Evolutionary conservation across 2,113 vertebrate species (phyloP).

Genomic region (Cettia cetti): DNA sequence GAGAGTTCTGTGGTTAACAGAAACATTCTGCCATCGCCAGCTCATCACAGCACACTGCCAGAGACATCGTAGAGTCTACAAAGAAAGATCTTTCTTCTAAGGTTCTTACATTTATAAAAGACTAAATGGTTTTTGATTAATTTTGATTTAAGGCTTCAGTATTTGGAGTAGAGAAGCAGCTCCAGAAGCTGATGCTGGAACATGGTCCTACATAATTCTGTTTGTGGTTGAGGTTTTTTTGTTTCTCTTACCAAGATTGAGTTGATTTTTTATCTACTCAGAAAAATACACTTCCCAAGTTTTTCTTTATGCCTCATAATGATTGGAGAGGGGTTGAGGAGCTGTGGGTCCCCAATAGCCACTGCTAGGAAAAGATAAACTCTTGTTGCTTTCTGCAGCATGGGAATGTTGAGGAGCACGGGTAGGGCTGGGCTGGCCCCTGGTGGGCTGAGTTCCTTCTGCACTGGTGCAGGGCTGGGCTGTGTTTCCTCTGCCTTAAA

Average conservation of each 20-base stretch:
- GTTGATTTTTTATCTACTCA: neutral
- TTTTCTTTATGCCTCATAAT: neutral
- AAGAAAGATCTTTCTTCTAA: neutral
- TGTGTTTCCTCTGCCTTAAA: neutral
- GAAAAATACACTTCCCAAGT: neutral
- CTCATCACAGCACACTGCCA: neutral
- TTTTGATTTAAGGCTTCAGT: neutral
- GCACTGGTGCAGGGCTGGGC: rapidly evolving
- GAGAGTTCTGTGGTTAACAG: neutral
- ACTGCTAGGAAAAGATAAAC: rapidly evolving
- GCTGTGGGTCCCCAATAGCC: neutral
- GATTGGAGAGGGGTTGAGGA: neutral
- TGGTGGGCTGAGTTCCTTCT: neutral
- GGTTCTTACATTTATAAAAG: neutral
- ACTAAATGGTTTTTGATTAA: neutral
- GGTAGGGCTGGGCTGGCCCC: neutral
- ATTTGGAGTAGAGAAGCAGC: neutral
- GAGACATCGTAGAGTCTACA: neutral
- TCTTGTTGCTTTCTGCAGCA: rapidly evolving
- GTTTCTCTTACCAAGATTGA: neutral
- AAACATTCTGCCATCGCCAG: neutral
- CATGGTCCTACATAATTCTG: neutral
- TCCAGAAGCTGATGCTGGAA: neutral
- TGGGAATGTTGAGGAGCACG: neutral
- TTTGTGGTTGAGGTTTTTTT: neutral